These are phyloP conservation scores for Eufriesea mexicana DNA, from an alignment of 1,140 invertebrate species.

Conservation along the genomic window DNA sequence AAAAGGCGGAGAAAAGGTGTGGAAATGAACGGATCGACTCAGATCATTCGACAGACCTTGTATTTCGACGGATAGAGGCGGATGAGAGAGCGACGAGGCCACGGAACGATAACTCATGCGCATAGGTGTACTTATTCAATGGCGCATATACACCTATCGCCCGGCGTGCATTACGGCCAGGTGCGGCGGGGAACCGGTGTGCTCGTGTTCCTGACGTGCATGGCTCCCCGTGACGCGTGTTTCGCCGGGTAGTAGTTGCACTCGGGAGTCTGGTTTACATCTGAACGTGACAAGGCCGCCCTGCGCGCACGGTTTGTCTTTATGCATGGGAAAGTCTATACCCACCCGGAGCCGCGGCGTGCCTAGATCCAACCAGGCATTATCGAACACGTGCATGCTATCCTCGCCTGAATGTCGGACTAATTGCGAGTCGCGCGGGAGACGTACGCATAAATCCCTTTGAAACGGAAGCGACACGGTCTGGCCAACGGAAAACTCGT, in stretches of 20 bases:
- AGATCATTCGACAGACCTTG: neutral
- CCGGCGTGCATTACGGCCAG: conserved; percentile 58
- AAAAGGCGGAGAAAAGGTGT: too few relatives aligned
- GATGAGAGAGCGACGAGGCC: neutral
- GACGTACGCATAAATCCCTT: conserved; percentile 45
- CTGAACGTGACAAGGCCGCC: conserved; percentile 79
- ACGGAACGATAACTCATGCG: conserved; percentile 31
- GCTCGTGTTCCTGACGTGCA: conserved; percentile 76
- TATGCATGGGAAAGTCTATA: conserved; percentile 77
- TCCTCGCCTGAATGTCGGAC: conserved; percentile 62
- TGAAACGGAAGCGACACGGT: conserved; percentile 53
- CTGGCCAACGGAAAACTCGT: conserved; percentile 51
- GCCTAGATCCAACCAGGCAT: conserved; percentile 58
- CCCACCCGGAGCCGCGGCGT: neutral
- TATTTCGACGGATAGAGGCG: conserved; percentile 16
- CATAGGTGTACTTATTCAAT: conserved; percentile 51
- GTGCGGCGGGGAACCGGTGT: conserved; percentile 62
- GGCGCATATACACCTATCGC: conserved; percentile 30
- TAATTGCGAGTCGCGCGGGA: conserved; percentile 62
- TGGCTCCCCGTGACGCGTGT: conserved; percentile 73
- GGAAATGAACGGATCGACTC: neutral
- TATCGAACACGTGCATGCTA: conserved; percentile 60
- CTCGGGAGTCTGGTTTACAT: conserved; percentile 72
- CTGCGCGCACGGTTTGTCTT: conserved; percentile 74
- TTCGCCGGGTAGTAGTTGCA: conserved; percentile 67